Conservation (phyloP, 37 sponge, comb jelly and placozoan genomes). For the Halisarca cf. caerulea region DNA sequence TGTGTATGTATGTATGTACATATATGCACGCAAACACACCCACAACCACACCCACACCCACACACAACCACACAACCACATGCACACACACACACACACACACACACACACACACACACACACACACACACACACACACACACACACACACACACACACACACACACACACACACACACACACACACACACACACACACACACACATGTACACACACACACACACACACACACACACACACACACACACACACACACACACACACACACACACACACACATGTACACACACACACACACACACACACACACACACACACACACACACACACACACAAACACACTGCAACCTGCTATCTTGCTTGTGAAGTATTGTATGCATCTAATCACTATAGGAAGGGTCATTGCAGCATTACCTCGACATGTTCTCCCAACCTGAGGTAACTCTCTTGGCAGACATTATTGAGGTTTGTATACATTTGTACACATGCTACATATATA, state of each 20-base stretch:
- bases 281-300: neutral
- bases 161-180: neutral
- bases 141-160: neutral
- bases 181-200: too few species aligned
- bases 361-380: neutral
- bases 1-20: too few species aligned
- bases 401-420: slow-evolving; percentile 79
- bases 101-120: neutral
- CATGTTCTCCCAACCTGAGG: slow-evolving; percentile 80
- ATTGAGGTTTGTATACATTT: slow-evolving; percentile 76
- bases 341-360: too few species aligned
- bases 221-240: too few species aligned
- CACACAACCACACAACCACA: too few species aligned
- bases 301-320: neutral
- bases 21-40: neutral
- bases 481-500: too few species aligned
- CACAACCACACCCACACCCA: neutral
- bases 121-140: too few species aligned
- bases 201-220: neutral
- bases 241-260: too few species aligned
- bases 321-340: too few species aligned
- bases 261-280: too few species aligned
- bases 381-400: neutral
- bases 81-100: neutral
- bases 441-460: slow-evolving; percentile 76